Evolutionary conservation across 2,888 invertebrate species (phyloP).

Genomic region (Bombylius major): DNA sequence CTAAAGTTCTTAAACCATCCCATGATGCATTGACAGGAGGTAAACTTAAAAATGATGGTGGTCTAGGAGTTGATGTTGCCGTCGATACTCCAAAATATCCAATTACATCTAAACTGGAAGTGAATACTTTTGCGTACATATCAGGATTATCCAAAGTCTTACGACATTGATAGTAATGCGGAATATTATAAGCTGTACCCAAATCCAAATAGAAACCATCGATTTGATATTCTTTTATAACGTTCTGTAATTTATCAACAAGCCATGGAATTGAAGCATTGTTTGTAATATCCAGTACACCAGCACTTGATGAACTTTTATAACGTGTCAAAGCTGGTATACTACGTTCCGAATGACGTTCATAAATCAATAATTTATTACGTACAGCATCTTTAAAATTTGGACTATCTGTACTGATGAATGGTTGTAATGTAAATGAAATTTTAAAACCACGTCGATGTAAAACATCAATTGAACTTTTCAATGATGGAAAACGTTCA

Average conservation of each 20-base stretch:
- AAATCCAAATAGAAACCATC: constrained; percentile 76
- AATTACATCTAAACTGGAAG: constrained; percentile 50
- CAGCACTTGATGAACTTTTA: constrained; percentile 66
- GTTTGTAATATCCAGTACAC: constrained; percentile 77
- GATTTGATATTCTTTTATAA: constrained; percentile 62
- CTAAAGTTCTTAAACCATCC: constrained; percentile 68
- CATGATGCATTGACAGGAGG: constrained; percentile 80
- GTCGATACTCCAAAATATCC: constrained; percentile 64
- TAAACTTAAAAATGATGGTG: constrained; percentile 75
- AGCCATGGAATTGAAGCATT: constrained; percentile 72
- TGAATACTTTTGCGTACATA: constrained; percentile 63
- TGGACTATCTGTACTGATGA: constrained; percentile 71
- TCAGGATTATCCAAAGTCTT: constrained; percentile 66
- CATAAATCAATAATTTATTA: constrained; percentile 62
- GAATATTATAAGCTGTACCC: constrained; percentile 74
- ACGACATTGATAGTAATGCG: constrained; percentile 71
- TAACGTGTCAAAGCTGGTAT: constrained; percentile 76
- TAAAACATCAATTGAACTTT: constrained; percentile 65
- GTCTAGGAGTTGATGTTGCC: constrained; percentile 66
- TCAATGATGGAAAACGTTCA: constrained; percentile 61
- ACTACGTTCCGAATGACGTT: constrained; percentile 60
- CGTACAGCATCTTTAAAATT: constrained; percentile 72
- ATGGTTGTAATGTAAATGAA: constrained; percentile 81
- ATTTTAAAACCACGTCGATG: constrained; percentile 76
- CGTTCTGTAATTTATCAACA: constrained; percentile 52